These are phyloP conservation scores for Pseudachorutes palmiensis DNA, from an alignment of 1,140 invertebrate species.

Conservation along the genomic window DNA sequence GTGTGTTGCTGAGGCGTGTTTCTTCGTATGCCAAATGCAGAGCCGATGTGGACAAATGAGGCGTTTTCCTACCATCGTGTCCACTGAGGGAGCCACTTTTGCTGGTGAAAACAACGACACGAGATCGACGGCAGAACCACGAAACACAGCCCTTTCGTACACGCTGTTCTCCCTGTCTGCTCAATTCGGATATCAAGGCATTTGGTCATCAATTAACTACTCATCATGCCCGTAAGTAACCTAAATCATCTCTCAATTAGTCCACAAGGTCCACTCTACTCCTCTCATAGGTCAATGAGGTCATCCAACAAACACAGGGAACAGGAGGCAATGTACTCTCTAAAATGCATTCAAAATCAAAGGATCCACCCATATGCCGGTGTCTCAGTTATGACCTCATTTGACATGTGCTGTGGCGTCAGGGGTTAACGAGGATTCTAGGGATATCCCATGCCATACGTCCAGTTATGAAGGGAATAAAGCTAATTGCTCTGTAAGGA, in stretches of 20 bases:
- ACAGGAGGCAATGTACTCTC: background rate
- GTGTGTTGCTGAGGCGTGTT: background rate
- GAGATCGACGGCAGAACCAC: background rate
- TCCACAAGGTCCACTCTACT: background rate
- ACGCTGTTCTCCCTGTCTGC: background rate
- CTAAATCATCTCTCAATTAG: background rate
- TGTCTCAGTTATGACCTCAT: background rate
- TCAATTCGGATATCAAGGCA: background rate
- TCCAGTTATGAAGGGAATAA: too few species aligned
- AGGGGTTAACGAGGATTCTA: background rate
- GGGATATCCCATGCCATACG: background rate
- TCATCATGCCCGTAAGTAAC: constrained; percentile 6
- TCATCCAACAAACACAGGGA: background rate
- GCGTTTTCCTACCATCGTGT: too few species aligned
- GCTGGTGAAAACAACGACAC: background rate
- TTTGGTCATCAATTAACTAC: background rate
- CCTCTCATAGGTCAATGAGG: background rate
- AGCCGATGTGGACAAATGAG: too few species aligned
- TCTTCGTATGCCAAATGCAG: too few species aligned
- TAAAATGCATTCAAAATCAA: too few species aligned
- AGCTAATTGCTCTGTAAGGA: too few species aligned
- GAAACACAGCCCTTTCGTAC: background rate
- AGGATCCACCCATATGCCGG: background rate
- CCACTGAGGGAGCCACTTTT: too few species aligned
- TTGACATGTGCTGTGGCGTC: background rate